Conservation (phyloP, 2,797 vertebrate species). For the Catharus ustulatus region DNA sequence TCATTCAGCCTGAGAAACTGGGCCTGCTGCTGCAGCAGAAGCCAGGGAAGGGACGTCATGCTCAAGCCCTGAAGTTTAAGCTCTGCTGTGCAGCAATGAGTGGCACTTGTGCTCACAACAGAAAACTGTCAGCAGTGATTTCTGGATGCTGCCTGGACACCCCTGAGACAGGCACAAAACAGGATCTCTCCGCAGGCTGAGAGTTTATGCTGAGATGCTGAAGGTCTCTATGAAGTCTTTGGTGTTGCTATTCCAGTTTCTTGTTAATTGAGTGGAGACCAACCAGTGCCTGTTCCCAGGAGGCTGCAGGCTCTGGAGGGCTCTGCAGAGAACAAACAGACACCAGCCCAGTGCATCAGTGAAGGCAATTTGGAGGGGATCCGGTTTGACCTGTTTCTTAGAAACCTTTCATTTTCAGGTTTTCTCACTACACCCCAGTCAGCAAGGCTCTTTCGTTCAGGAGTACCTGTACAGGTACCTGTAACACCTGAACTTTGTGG, state of each 20-base stretch:
- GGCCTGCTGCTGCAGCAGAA: neutral
- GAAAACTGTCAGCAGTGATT: neutral
- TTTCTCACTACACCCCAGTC: neutral
- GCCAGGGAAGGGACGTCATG: neutral
- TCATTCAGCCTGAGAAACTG: neutral
- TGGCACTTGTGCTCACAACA: neutral
- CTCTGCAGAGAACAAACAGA: neutral
- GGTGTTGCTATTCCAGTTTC: neutral
- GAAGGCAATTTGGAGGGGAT: neutral
- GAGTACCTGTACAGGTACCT: neutral
- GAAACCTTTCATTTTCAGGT: neutral
- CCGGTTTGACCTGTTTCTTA: neutral
- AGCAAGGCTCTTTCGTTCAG: neutral
- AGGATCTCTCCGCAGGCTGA: neutral
- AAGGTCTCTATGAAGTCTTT: neutral
- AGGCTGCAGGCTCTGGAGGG: neutral
- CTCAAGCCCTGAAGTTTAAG: neutral
- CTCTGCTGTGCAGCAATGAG: neutral
- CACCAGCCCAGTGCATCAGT: neutral
- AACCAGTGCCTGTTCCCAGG: neutral
- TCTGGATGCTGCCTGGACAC: neutral
- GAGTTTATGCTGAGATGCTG: neutral
- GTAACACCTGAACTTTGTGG: neutral
- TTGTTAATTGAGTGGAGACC: neutral
- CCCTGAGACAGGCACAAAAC: neutral